phyloP scores from a whole-genome alignment of 2,113 vertebrate species.

The Montifringilla adamsi region DNA sequence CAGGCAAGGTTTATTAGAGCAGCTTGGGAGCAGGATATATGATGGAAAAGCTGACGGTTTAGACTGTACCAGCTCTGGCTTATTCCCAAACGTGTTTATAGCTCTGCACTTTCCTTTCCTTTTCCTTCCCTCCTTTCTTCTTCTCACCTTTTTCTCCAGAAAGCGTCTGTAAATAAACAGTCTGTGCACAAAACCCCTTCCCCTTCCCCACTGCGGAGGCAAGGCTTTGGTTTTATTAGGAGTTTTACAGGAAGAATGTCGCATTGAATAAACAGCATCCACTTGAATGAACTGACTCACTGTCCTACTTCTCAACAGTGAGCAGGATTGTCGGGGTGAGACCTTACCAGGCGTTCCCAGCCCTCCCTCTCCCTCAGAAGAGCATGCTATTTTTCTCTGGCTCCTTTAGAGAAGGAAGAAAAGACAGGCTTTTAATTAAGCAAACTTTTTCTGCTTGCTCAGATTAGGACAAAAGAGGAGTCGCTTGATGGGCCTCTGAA shows the following conservation, averaged over 20 bases:
- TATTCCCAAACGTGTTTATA: background rate
- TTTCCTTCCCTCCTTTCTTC: constrained; percentile 36
- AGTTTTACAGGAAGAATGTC: constrained; percentile 59
- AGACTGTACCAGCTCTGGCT: background rate
- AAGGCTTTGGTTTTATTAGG: constrained; percentile 28
- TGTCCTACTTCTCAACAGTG: constrained; percentile 54
- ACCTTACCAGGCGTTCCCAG: constrained; percentile 47
- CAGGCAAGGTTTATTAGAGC: background rate
- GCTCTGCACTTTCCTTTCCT: constrained; percentile 38
- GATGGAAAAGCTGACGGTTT: background rate
- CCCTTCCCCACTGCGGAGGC: background rate
- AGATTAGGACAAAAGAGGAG: constrained; percentile 61
- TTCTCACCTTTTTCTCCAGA: constrained; percentile 30
- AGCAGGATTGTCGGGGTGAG: constrained; percentile 43
- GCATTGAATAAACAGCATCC: constrained; percentile 57
- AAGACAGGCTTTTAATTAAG: constrained; percentile 70
- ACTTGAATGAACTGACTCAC: constrained; percentile 62
- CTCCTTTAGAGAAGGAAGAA: constrained; percentile 38
- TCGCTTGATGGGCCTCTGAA: constrained; percentile 32
- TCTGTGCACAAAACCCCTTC: constrained; percentile 18
- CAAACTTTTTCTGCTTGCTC: constrained; percentile 60
- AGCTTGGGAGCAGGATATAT: background rate
- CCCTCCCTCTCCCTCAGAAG: constrained; percentile 55
- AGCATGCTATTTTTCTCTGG: constrained; percentile 8
- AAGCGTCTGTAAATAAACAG: constrained; percentile 30